A percentile compares a stretch with the other conserved stretches of the same genome.
These are phyloP conservation scores for Stramonita haemastoma DNA, from an alignment of 2,888 invertebrate species.

Conservation along the genomic window DNA sequence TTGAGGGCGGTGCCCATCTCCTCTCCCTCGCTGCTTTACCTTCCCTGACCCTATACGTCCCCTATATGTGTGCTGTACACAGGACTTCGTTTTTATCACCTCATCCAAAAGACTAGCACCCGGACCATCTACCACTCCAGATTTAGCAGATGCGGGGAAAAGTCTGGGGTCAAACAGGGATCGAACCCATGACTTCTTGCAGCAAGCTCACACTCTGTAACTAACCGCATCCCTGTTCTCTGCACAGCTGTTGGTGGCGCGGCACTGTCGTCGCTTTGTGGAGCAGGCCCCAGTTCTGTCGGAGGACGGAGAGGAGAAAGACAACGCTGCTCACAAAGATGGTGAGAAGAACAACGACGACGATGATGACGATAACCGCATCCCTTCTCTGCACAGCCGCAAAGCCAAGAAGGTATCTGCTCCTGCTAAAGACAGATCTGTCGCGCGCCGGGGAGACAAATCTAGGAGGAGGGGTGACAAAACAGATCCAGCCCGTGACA, in stretches of 20 bases:
- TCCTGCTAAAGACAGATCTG: not conserved
- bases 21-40: no score
- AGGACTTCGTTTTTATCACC: no score
- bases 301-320: conserved; percentile 25
- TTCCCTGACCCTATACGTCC: no score
- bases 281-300: conserved; percentile 43
- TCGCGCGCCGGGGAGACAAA: not conserved
- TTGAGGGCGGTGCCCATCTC: no score
- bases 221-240: not conserved
- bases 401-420: not conserved
- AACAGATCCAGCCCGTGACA: not conserved
- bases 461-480: not conserved
- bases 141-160: no score
- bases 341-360: not conserved
- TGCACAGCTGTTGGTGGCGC: conserved; percentile 48
- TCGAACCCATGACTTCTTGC: no score
- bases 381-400: not conserved
- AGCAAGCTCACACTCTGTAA: not conserved
- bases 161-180: no score
- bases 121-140: no score
- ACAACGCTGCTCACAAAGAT: not conserved
- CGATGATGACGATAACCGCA: not conserved
- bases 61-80: no score
- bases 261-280: conserved; percentile 51
- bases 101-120: no score